These are phyloP conservation scores for Meiosimyza decipiens DNA, from an alignment of 2,888 invertebrate genomes.

Conservation along the genomic window DNA sequence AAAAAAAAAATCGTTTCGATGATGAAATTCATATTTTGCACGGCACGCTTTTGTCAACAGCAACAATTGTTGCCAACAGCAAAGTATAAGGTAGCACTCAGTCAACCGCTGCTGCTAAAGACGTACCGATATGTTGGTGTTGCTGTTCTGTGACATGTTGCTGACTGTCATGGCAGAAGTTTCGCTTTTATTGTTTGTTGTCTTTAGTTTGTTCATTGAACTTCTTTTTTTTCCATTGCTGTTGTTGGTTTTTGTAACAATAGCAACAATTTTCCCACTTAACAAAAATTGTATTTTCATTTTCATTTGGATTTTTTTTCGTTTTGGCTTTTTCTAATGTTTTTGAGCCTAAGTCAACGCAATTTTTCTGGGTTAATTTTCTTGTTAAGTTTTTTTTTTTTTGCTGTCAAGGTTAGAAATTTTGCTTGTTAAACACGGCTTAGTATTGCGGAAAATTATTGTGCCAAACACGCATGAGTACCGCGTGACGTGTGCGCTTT, in stretches of 20 bases:
- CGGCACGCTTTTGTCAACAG: too few species aligned
- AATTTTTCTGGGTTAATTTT: slow-evolving; percentile 48
- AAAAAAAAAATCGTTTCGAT: too few species aligned
- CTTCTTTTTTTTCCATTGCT: slow-evolving; percentile 37
- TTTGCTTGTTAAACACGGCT: slow-evolving; percentile 49
- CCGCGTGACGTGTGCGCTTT: slow-evolving; percentile 21
- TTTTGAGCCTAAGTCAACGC: slow-evolving; percentile 35
- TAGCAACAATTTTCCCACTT: slow-evolving; percentile 6
- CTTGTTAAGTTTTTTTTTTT: slow-evolving; percentile 44
- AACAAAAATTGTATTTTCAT: slow-evolving; percentile 42
- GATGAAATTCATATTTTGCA: too few species aligned
- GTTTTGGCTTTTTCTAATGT: background rate
- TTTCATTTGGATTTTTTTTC: slow-evolving; percentile 12
- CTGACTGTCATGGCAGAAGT: too few species aligned
- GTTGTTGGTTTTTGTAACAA: background rate
- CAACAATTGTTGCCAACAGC: too few species aligned
- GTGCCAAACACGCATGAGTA: slow-evolving; percentile 49
- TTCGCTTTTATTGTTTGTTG: too few species aligned
- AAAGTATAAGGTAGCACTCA: too few species aligned
- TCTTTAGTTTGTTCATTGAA: slow-evolving; percentile 43
- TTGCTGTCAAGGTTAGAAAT: slow-evolving; percentile 64
- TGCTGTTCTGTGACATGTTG: too few species aligned
- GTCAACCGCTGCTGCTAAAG: too few species aligned
- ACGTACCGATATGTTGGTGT: too few species aligned
- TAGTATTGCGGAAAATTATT: slow-evolving; percentile 48